Evolutionary conservation across 2,888 invertebrate species (phyloP).

Genomic region (Salticus scenicus): DNA sequence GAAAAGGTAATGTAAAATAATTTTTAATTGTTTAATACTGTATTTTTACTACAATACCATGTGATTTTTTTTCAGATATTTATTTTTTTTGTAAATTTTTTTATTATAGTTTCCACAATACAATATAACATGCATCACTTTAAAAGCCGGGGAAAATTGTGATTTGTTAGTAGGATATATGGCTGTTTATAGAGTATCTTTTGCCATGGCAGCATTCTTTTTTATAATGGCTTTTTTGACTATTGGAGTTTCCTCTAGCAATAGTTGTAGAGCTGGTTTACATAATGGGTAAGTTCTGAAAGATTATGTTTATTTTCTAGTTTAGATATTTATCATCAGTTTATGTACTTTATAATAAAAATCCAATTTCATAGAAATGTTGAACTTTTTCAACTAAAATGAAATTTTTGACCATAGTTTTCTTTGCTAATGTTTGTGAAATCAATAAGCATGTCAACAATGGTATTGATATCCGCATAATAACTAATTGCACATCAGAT

Average conservation of each 20-base stretch:
- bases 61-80: not conserved
- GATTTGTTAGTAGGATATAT: slow-evolving; percentile 76
- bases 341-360: too few species aligned
- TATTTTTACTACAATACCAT: not conserved
- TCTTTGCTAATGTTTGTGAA: too few species aligned
- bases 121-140: slow-evolving; percentile 75
- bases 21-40: not conserved
- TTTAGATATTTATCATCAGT: too few species aligned
- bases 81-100: not conserved
- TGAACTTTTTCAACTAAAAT: too few species aligned
- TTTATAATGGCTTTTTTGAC: slow-evolving; percentile 75
- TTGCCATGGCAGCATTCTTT: slow-evolving; percentile 76
- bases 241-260: slow-evolving; percentile 75
- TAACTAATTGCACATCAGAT: too few species aligned
- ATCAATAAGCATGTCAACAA: too few species aligned
- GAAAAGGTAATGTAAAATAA: slow-evolving; percentile 71
- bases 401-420: too few species aligned
- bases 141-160: slow-evolving; percentile 75
- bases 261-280: slow-evolving; percentile 76
- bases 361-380: too few species aligned
- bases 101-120: slow-evolving; percentile 74
- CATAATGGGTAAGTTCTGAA: slow-evolving; percentile 76
- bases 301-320: too few species aligned
- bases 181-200: slow-evolving; percentile 77
- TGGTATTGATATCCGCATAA: too few species aligned